Percentiles rank a stretch among this genome's conserved stretches.
These are phyloP conservation scores for Malaclemys terrapin DNA, from an alignment of 2,113 vertebrate genomes.

Conservation along the genomic window DNA sequence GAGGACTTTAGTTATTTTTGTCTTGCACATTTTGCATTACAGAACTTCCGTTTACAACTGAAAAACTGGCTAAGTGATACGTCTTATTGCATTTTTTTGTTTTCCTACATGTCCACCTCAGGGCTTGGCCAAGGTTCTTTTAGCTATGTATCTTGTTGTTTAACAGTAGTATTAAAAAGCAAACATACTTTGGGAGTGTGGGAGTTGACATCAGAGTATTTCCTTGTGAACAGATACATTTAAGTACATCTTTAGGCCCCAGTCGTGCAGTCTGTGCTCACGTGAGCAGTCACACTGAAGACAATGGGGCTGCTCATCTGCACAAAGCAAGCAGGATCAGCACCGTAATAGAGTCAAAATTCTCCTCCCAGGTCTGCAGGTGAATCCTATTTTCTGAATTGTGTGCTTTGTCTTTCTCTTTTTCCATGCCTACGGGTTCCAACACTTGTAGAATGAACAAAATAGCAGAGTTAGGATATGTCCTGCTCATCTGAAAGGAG, in stretches of 20 bases:
- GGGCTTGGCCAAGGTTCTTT: not conserved
- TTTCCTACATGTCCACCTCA: not conserved
- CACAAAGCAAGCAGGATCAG: not conserved
- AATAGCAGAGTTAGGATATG: not conserved
- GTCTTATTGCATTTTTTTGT: not conserved
- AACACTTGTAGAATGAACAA: not conserved
- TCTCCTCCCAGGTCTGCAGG: not conserved
- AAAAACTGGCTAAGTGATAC: not conserved
- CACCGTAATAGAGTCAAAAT: not conserved
- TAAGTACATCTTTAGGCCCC: not conserved
- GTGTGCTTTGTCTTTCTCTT: not conserved
- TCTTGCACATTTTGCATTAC: not conserved
- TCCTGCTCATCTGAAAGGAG: not conserved
- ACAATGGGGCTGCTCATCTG: not conserved
- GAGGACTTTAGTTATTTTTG: not conserved
- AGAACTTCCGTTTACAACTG: conserved; percentile 16
- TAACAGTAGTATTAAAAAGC: not conserved
- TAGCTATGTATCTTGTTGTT: not conserved
- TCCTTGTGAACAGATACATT: not conserved
- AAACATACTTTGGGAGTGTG: not conserved
- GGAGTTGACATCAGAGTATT: not conserved
- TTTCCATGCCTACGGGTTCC: not conserved
- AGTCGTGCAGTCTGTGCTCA: not conserved
- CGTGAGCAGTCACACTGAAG: not conserved
- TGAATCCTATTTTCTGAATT: not conserved